These are phyloP conservation scores for Cercopithecus petaurista DNA, from an alignment of 2,797 vertebrate genomes.

Conservation along the genomic window DNA sequence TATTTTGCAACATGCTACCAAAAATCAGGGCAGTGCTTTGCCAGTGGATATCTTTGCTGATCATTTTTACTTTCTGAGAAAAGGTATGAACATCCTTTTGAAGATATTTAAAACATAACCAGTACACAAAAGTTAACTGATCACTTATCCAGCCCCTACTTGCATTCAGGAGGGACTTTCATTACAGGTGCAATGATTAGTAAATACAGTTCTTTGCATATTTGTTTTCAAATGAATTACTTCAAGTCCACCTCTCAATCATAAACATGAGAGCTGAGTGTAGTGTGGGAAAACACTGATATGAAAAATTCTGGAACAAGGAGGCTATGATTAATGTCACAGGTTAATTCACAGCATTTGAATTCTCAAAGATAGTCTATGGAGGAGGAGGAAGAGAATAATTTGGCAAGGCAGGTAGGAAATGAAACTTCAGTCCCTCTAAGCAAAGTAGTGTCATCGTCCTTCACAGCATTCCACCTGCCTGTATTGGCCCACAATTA, in stretches of 20 bases:
- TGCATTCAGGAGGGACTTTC: not conserved
- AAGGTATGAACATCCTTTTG: not conserved
- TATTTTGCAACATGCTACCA: not conserved
- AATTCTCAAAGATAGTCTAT: constrained; percentile 47
- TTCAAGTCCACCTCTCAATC: constrained; percentile 66
- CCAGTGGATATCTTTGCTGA: not conserved
- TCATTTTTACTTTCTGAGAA: not conserved
- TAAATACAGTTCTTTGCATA: constrained; percentile 47
- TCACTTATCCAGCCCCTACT: not conserved
- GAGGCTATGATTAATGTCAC: constrained; percentile 68
- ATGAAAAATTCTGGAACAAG: constrained; percentile 69
- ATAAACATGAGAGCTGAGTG: constrained; percentile 55
- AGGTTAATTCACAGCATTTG: constrained; percentile 56
- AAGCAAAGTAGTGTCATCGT: not conserved
- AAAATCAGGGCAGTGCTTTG: not conserved
- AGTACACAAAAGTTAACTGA: not conserved
- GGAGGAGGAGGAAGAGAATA: constrained; percentile 47
- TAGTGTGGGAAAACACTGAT: constrained; percentile 56
- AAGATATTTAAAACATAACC: constrained; percentile 30
- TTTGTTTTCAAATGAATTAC: constrained; percentile 60
- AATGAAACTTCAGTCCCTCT: constrained; percentile 60
- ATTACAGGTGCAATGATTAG: constrained; percentile 19
- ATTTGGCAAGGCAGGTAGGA: constrained; percentile 7
- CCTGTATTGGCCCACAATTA: not conserved
- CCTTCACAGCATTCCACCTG: not conserved